Conservation (phyloP, 2,113 vertebrate genomes). For the Chloebia gouldiae region DNA sequence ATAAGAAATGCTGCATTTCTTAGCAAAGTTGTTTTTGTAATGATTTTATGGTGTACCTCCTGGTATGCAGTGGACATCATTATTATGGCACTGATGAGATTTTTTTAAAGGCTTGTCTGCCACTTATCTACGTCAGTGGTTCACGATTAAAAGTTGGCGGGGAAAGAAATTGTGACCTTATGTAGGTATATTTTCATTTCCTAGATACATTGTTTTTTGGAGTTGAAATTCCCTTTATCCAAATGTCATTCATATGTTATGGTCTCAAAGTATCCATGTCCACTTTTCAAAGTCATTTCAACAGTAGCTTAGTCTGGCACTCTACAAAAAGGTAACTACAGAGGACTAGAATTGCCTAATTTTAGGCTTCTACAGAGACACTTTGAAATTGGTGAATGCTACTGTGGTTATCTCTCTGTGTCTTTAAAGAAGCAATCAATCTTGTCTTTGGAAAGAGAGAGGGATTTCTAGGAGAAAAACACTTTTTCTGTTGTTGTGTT, state of each 20-base stretch:
- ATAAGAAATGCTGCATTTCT: neutral
- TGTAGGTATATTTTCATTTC: neutral
- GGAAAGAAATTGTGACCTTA: neutral
- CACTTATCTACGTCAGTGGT: neutral
- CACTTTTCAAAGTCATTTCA: neutral
- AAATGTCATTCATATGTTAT: neutral
- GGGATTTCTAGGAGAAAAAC: neutral
- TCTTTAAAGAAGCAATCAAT: neutral
- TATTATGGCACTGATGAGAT: neutral
- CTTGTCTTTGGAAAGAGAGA: neutral
- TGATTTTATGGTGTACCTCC: neutral
- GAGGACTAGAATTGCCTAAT: neutral
- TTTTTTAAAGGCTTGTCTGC: neutral
- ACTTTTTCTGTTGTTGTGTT: neutral
- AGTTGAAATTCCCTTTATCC: neutral
- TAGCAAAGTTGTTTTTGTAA: neutral
- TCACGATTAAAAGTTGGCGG: fast-evolving
- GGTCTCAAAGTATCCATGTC: neutral
- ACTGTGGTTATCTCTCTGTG: neutral
- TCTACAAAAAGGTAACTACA: neutral
- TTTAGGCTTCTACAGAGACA: neutral
- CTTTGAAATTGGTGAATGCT: neutral
- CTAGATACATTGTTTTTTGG: neutral
- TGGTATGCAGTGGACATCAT: neutral
- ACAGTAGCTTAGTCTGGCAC: neutral